Percentiles rank a stretch among this genome's conserved stretches.
Conservation (phyloP, 1,140 invertebrate species). For the Drosophila asahinai region DNA sequence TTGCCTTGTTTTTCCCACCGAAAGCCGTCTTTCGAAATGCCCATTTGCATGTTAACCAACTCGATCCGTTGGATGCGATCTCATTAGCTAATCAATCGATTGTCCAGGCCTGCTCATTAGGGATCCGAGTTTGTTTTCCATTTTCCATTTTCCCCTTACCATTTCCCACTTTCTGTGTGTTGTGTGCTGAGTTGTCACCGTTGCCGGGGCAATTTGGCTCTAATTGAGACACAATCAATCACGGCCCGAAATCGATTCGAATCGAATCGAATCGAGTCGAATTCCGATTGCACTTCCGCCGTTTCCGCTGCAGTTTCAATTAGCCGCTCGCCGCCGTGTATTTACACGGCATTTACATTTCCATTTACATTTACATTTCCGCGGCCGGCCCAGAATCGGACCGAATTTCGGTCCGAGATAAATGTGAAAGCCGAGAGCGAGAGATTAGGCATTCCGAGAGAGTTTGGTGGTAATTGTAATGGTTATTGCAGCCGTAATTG, state of each 20-base stretch:
- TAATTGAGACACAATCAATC: constrained; percentile 60
- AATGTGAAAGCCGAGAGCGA: constrained; percentile 59
- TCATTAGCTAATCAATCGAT: constrained; percentile 47
- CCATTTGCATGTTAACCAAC: constrained; percentile 17
- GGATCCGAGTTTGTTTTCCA: constrained; percentile 19
- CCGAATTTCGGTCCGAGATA: constrained; percentile 37
- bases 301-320: constrained; percentile 59
- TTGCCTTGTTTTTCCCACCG: not conserved
- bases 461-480: constrained; percentile 44
- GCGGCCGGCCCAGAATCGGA: not conserved
- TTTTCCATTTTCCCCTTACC: not conserved
- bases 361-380: constrained; percentile 48
- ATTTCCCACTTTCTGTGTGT: not conserved
- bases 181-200: constrained; percentile 16
- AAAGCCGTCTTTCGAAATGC: not conserved
- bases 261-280: constrained; percentile 4
- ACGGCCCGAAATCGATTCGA: constrained; percentile 32
- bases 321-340: constrained; percentile 51
- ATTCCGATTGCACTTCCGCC: constrained; percentile 51
- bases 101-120: constrained; percentile 6
- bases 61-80: constrained; percentile 2
- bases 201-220: constrained; percentile 15
- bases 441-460: constrained; percentile 56
- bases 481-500: constrained; percentile 44
- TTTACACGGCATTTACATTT: constrained; percentile 68